Base-by-base conservation (phyloP, 1,140 invertebrate species). In the Zeugodacus cucurbitae region DNA sequence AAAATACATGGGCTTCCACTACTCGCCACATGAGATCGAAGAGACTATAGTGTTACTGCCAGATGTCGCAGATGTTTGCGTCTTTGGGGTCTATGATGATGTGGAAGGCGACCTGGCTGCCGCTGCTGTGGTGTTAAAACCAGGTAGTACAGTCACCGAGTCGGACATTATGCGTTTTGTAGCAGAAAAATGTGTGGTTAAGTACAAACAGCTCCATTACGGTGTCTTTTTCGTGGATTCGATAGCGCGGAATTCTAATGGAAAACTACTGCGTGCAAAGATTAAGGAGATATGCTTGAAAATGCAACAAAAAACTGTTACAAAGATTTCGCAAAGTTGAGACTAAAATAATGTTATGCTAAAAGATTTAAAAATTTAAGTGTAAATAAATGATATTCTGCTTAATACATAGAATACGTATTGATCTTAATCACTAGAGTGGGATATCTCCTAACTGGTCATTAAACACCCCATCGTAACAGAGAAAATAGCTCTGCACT, bases 251-350 rank as follows among this genome's bases (percentile, higher is more conserved):
- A 96, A 96, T 20, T 90, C 95, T 0, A 94, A 94, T 2, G 96
- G 96, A 2, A 97, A 97, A 94, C 93, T 96, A 20, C 93, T 95
- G 34, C 93, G 95, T 87, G 94, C 93, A 78, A 91, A 94, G n/a
- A 90, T 94, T 4, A 93, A 91, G 85, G 89, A 93, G 89, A 89
- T 94, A 29, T 91, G 89, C 59, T 57, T 89, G 3, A 74, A 89
- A 48, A 70, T 87, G 64, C 20, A 87, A n/a, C 22, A 34, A 62
- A 10, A 32, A n/a, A 57, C 0, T 14, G 48, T 10, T 0, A 3
- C 11, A 48, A 48, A 14, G 48, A 14, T 14, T 48, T 17, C 3
- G 48, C 11, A 14, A 17, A 10, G 48, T 48, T 48, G 48, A 54
- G 11, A 17, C 20, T 20, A 54, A 54, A 54, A 54, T 54, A 54